Conservation (phyloP, 2,888 invertebrate genomes). For the Polia nebulosa region DNA sequence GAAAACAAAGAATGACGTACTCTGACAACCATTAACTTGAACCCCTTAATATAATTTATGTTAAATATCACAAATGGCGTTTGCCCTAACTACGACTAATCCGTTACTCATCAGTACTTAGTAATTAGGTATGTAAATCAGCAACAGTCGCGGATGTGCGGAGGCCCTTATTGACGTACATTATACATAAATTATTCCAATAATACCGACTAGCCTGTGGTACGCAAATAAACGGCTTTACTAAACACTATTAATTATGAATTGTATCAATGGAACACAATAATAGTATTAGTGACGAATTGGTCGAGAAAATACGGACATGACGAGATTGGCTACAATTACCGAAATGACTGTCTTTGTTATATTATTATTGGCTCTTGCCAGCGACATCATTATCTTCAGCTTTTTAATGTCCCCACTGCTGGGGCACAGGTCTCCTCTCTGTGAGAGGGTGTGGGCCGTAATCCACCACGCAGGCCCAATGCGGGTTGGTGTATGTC, state of each 20-base stretch:
- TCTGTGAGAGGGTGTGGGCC: too few relatives aligned
- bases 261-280: constrained; percentile 16
- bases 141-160: constrained; percentile 25
- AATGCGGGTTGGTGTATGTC: too few relatives aligned
- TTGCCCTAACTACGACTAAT: constrained; percentile 22
- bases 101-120: constrained; percentile 28
- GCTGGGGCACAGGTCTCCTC: too few relatives aligned
- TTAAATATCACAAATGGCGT: constrained; percentile 10
- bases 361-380: too few relatives aligned
- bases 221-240: constrained; percentile 38
- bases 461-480: too few relatives aligned
- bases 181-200: constrained; percentile 39
- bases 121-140: constrained; percentile 46
- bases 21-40: neutral
- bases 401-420: too few relatives aligned
- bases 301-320: neutral
- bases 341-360: neutral
- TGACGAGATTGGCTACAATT: neutral
- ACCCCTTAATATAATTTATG: constrained; percentile 1
- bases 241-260: constrained; percentile 24
- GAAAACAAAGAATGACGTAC: neutral
- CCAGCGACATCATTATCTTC: too few relatives aligned
- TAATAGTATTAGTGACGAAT: neutral
- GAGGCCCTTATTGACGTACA: constrained; percentile 15
- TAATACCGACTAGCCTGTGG: neutral